phyloP scores from a whole-genome alignment of 2,797 vertebrate genomes.

The Cryptoblepharus egeriae region DNA sequence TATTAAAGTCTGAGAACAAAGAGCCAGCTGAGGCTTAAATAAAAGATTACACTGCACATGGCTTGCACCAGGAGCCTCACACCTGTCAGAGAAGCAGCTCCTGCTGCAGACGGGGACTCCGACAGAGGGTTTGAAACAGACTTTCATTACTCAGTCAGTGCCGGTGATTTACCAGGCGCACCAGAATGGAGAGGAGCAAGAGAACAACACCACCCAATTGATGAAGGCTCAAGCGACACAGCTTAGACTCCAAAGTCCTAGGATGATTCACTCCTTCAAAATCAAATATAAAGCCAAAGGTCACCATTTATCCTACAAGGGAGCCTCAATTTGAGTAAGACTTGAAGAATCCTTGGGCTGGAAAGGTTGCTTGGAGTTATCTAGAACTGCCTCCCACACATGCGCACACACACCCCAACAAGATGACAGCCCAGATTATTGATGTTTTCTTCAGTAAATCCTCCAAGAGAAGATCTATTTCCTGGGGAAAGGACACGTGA shows the following conservation, averaged over 20 bases:
- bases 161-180: conserved; percentile 1
- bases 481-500: background rate
- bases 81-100: conserved; percentile 44
- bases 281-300: background rate
- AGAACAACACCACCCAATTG: conserved; percentile 28
- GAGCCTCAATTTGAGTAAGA: background rate
- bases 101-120: conserved; percentile 30
- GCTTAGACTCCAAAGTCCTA: rapidly evolving
- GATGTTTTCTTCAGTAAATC: background rate
- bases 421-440: background rate
- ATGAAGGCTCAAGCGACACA: conserved; percentile 18
- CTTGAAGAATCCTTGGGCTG: background rate
- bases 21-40: conserved; percentile 48
- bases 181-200: conserved; percentile 25
- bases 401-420: background rate
- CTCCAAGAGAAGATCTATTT: background rate
- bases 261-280: conserved; percentile 31
- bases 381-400: background rate
- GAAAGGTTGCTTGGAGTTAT: background rate
- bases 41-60: conserved; percentile 48
- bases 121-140: conserved; percentile 20
- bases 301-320: background rate
- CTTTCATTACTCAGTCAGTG: conserved; percentile 45
- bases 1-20: conserved; percentile 56
- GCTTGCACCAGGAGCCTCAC: conserved; percentile 3